Evolutionary conservation across 2,797 vertebrate species (phyloP), one percentile per base, ranked within the genome.

Genomic region (Choloepus didactylus): DNA sequence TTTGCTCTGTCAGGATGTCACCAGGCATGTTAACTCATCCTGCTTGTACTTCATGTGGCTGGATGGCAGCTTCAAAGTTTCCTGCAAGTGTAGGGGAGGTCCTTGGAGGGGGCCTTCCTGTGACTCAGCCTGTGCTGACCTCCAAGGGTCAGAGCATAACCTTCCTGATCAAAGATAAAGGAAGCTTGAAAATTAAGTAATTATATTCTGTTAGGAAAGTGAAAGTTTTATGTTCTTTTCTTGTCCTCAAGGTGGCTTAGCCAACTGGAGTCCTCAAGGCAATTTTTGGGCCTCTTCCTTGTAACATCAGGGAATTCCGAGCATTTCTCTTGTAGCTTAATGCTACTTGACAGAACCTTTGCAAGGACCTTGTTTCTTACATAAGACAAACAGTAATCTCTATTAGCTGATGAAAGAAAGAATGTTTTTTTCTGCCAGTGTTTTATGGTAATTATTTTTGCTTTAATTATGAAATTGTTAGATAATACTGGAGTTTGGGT

Each of bases 221-320:
- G 75, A 95, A 94, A 44, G 54, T 49, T 44, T 69, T 80, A 44
- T 66, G 31, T 16, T 49, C 31, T 23, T 96, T 77, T 80, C 56
- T 79, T 81, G 66, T 27, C 75, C 35, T 89, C 64, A 87, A 87
- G 80, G 70, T 95, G 75, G 84, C 60, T 75, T 96, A 91, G 83
- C 44, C 72, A 75, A 25, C 35, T 27, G 75, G 72, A 87, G 35
- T 51, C 79, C 86, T 88, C 41, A n/a, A 76, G 92, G 84, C 44
- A 87, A 41, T 82, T 92, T 92, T 96, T 95, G 69, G 44, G 38
- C 66, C 89, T 54, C 67, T 89, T 95, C 54, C 73, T 96, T 91
- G 38, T 81, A 85, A 81, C 31, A 31, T 70, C 87, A 64, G 49
- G 35, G 27, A 92, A 87, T 92, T 88, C 76, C 35, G 31, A 82